Percentiles rank a stretch among this genome's conserved stretches.
phyloP scores from a whole-genome alignment of 2,113 vertebrate species.

The Ictidomys tridecemlineatus region DNA sequence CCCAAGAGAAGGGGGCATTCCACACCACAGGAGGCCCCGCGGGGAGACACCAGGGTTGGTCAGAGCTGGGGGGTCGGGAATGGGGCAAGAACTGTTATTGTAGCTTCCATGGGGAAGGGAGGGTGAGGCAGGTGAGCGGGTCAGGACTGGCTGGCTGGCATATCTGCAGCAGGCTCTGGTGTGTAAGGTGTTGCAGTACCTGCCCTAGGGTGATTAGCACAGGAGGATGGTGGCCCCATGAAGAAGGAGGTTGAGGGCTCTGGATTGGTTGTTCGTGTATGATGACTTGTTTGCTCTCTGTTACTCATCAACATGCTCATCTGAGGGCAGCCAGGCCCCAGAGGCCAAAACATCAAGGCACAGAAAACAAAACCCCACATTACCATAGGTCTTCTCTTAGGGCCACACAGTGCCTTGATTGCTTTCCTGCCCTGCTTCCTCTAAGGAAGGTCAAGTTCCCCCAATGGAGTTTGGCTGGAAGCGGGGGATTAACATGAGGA shows the following conservation, averaged over 20 bases:
- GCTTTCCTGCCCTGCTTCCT: neutral
- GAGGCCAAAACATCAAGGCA: neutral
- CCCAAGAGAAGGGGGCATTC: neutral
- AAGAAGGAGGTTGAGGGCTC: neutral
- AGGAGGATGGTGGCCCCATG: neutral
- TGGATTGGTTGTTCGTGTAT: neutral
- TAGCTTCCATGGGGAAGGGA: neutral
- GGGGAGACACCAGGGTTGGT: neutral
- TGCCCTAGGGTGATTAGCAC: neutral
- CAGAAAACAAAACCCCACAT: neutral
- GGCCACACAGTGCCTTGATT: accelerated
- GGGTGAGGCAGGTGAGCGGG: neutral
- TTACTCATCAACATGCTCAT: too few species aligned
- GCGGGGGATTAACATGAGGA: neutral
- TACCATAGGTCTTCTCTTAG: neutral
- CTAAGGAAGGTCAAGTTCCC: neutral
- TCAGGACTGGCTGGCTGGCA: neutral
- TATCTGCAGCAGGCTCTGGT: neutral
- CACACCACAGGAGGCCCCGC: accelerated
- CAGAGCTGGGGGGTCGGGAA: neutral
- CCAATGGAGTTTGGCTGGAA: neutral
- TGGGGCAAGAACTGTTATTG: neutral
- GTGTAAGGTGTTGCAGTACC: neutral
- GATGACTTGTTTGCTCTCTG: neutral
- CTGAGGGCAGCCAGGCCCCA: neutral